Base-by-base conservation (phyloP, 1,140 invertebrate species). In the Drosophila rhopaloa region DNA sequence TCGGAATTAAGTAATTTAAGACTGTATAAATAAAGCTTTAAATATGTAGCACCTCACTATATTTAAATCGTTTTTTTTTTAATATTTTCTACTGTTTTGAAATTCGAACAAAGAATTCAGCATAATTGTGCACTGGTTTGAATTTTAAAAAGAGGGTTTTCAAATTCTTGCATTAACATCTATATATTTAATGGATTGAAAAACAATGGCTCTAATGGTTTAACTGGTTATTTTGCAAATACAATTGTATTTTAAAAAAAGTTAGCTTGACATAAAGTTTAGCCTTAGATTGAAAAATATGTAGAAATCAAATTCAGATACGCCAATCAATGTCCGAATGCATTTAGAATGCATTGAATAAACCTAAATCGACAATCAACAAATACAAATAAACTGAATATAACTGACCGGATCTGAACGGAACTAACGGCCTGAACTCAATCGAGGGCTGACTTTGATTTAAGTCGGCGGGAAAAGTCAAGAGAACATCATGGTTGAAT, bases 301-400 rank as follows among this genome's bases (percentile, higher is more conserved):
- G 55, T 55, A 24, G 19, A 43, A 47, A 35, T 38, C 43, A 24
- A 61, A 32, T 50, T 32, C n/a, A 43, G 19, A 9, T 9, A 14
- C n/a, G 13, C 24, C 65, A 66, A 67, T 68, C 62, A 67, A 67
- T 68, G 41, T 70, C 62, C 62, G 24, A 55, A 46, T 68, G 66
- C 63, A 71, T 68, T 68, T 43, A 0, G 44, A 65, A 65, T 65
- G 60, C 29, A 62, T 41, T 32, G 32, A 62, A n/a, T 14, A 19
- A 62, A 63, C 10, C 58, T 37, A 29, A 59, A 24, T 59, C 24
- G 11, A 3, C 5, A 63, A 38, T 38, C 29, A 51, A 37, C 38
- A 32, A 55, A 67, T 48, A 24, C 16, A 51, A 53, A 32, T 27
- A 40, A 68, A 70, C 61, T 44, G 16, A 66, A 71, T 68, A 43